Evolutionary conservation across 2,797 vertebrate genomes (phyloP).

Genomic region (Aeoliscus strigatus): DNA sequence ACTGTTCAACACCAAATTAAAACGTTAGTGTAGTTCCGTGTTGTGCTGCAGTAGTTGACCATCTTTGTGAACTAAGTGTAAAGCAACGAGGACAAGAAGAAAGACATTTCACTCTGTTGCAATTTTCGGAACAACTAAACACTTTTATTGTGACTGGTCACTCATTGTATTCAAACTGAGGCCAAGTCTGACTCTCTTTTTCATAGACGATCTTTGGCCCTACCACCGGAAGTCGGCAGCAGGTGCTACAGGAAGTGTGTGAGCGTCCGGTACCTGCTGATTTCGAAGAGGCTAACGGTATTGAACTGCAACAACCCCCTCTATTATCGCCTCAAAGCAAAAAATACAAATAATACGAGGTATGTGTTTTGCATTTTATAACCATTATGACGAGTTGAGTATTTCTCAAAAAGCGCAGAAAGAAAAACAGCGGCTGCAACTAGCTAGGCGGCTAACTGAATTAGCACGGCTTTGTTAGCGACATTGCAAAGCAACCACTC

Average conservation of each 20-base stretch:
- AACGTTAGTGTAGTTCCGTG: too few relatives aligned
- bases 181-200: fast-evolving
- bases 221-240: conserved; percentile 42
- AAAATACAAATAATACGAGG: conserved; percentile 9
- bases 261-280: conserved; percentile 4
- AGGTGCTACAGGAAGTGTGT: conserved; percentile 56
- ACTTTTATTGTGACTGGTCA: too few relatives aligned
- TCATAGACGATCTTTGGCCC: conserved; percentile 34
- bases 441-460: conserved; percentile 45
- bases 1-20: too few relatives aligned
- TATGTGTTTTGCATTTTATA: fast-evolving
- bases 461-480: conserved; percentile 66
- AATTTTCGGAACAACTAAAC: too few relatives aligned
- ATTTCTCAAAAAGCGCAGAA: background rate
- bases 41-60: too few relatives aligned
- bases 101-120: too few relatives aligned
- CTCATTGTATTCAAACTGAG: background rate
- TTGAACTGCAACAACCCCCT: background rate
- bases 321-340: background rate
- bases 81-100: too few relatives aligned
- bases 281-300: conserved; percentile 29
- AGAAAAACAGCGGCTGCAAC: conserved; percentile 6
- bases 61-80: too few relatives aligned
- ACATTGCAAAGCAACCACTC: background rate
- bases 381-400: fast-evolving